Evolutionary conservation across 2,797 vertebrate genomes (phyloP), one percentile per base, ranked within the genome.

Genomic region (Sebastes flavidus): DNA sequence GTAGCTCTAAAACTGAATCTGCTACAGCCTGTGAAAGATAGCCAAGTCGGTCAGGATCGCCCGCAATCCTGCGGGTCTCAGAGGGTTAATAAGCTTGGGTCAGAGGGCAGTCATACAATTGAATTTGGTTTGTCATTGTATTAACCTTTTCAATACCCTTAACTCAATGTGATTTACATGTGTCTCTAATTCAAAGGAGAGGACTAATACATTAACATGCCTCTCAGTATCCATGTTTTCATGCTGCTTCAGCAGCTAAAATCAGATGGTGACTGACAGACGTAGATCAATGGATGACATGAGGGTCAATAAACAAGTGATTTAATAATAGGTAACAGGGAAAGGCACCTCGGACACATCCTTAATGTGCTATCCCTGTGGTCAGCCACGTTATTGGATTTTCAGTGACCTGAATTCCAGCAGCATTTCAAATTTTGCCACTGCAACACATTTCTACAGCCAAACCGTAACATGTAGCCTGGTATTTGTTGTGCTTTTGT

Each of bases 171-270:
- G 12, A 30, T 78, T 24, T 27, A 8, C 49, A 49, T 29, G 8
- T 55, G 27, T 59, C 29, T 75, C 22, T 60, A 34, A 24, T 36
- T 36, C 34, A 36, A 36, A 36, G 14, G 24, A 30, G 20, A 62
- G 4, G 6, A 18, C 11, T 1, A 6, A 58, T 27, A 6, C 59
- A 27, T 63, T 6, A 27, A 34, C 14, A 34, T 59, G n/a, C 42
- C 27, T 66, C 24, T 62, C 27, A 18, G 20, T 77, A 60, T 55
- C 14, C 8, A 12, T 65, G 61, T 54, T 59, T 38, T 54, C 24
- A 32, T 82, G 80, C 81, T 71, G 72, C 83, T 69, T 70, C 77
- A 77, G 68, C 52, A 77, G 81, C 61, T 62, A 6, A 29, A 76
- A 6, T 36, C 58, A 66, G 65, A 72, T 27, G 2, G 34, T 65